phyloP scores from a whole-genome alignment of 1,140 invertebrate genomes.

The Tetraneura akinire region DNA sequence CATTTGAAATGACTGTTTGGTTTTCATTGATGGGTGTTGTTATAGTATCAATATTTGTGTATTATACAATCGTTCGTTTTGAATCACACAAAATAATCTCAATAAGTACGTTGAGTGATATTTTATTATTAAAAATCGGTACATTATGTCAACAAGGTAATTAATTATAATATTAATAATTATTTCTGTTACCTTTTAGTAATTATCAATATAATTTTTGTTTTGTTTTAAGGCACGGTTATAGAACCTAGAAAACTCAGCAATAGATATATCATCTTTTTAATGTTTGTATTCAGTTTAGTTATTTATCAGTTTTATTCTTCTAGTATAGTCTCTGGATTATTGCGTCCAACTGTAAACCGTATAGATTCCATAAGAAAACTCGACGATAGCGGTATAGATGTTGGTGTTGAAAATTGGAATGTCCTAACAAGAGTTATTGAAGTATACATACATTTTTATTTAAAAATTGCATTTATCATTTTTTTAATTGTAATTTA shows the following conservation, averaged over 20 bases:
- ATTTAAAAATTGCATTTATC: no score
- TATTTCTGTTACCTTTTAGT: no score
- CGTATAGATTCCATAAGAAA: constrained; percentile 19
- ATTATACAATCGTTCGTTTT: constrained; percentile 24
- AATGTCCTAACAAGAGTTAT: background rate
- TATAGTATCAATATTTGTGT: background rate
- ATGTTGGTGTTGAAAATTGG: constrained; percentile 10
- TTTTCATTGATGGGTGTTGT: background rate
- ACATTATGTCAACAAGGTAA: constrained; percentile 43
- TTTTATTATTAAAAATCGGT: constrained; percentile 20
- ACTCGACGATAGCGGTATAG: constrained; percentile 36
- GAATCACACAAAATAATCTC: background rate
- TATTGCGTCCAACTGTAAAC: constrained; percentile 36
- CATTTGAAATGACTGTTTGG: constrained; percentile 24
- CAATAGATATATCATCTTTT: constrained; percentile 14
- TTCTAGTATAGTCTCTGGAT: constrained; percentile 57
- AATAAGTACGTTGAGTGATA: constrained; percentile 10
- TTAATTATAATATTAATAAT: no score
- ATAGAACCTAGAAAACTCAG: constrained; percentile 1
- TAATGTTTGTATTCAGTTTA: constrained; percentile 56
- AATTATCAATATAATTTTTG: no score
- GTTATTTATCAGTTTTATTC: constrained; percentile 64
- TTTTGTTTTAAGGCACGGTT: constrained; percentile 3
- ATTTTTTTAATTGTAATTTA: no score
- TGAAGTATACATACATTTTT: background rate